Evolutionary conservation across 2,797 vertebrate species (phyloP), one percentile per base, ranked within the genome.

Genomic region (Pagetopsis macropterus): DNA sequence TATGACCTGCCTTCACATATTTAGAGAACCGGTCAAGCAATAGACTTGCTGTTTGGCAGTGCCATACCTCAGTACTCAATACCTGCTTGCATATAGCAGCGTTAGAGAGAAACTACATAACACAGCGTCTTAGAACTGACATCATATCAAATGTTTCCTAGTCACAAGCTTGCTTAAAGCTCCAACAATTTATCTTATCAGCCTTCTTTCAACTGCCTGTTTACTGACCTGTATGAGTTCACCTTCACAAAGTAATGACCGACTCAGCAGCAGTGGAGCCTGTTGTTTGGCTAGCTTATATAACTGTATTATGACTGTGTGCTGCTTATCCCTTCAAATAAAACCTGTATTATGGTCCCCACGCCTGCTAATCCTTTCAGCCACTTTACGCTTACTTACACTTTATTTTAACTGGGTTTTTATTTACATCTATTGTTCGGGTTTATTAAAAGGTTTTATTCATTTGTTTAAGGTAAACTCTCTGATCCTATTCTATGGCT

Each of bases 171-270:
- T 56, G 45, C 49, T 72, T 37, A 21, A 27, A 58, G 61, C 37
- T 58, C 41, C 19, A 52, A 0, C 59, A 16, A 43, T 70, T 27
- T 76, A 82, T 86, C 85, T 83, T 83, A 86, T 89, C 84, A 57
- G 58, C 23, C 17, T 55, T 52, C 56, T 68, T 66, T 65, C 48
- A 79, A 48, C 81, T 31, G 51, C 49, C 76, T 73, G 33, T 63
- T 57, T 58, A 46, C 44, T 3, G 15, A 78, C 48, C 51, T 57
- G 45, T 37, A 49, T 11, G 12, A 41, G 40, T 73, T 63, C n/a
- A 57, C 62, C 63, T 40, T 71, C 17, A 57, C 57, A 59, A n/a
- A 65, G 49, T 15, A 61, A 66, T 7, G 40, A 44, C 48, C 4
- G 15, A 75, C 44, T 56, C 50, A n/a, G 51, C 51, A 58, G 58